Percentiles rank a stretch among this genome's conserved stretches.
Conservation (phyloP, 2,113 vertebrate species). For the Gopherus evgoodei region DNA sequence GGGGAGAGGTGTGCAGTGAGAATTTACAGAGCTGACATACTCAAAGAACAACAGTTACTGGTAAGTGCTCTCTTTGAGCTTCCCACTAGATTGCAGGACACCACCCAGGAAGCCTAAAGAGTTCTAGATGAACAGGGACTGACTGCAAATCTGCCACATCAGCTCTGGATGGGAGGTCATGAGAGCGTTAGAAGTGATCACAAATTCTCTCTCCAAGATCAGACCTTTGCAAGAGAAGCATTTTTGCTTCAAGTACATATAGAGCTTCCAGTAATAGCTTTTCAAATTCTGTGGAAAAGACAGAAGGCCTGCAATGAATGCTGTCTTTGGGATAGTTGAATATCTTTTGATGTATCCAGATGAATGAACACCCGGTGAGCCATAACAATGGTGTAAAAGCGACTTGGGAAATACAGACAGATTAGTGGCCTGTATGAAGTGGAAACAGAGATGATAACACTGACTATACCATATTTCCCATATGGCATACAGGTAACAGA, state of each 20-base stretch:
- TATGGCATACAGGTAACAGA: not conserved
- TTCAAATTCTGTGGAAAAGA: not conserved
- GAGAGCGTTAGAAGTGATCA: not conserved
- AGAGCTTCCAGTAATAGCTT: not conserved
- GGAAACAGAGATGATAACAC: not conserved
- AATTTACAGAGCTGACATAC: accelerated
- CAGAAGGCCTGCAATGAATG: not conserved
- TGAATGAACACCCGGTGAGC: constrained; percentile 21
- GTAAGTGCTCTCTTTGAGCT: not conserved
- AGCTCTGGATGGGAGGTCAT: not conserved
- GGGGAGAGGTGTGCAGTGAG: not conserved
- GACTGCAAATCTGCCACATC: not conserved
- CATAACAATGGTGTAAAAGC: not conserved
- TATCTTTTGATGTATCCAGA: not conserved
- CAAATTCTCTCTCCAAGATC: not conserved
- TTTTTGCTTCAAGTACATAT: not conserved
- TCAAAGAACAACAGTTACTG: not conserved
- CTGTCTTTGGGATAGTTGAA: not conserved
- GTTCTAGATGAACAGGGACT: not conserved
- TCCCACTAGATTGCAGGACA: not conserved
- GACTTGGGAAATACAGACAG: not conserved
- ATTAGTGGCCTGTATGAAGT: not conserved
- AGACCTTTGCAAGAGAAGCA: not conserved
- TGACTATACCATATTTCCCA: not conserved
- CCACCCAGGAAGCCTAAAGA: not conserved